Conservation (phyloP, 2,888 invertebrate species). For the Nomada fucata region DNA sequence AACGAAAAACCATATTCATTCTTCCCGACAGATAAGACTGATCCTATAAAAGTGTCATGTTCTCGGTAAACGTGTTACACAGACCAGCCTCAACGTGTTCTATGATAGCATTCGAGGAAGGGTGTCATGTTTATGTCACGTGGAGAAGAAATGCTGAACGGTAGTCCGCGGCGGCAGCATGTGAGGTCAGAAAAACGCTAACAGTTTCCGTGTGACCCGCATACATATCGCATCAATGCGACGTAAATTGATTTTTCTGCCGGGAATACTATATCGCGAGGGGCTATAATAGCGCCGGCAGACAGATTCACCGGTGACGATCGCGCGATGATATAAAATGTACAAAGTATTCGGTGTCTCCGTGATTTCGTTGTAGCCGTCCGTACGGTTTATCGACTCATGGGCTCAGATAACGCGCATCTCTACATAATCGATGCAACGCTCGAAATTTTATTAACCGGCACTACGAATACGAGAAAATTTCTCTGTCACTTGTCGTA, state of each 20-base stretch:
- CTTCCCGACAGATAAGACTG: neutral
- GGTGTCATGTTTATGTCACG: constrained; percentile 64
- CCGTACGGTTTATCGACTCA: constrained; percentile 13
- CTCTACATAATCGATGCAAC: neutral
- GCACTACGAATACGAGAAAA: neutral
- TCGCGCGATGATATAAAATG: constrained; percentile 26
- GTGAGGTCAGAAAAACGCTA: constrained; percentile 61
- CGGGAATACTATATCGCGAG: constrained; percentile 17
- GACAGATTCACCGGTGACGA: neutral
- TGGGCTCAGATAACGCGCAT: constrained; percentile 20
- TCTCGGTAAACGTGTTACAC: neutral
- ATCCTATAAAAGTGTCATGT: neutral
- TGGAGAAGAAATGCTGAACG: constrained; percentile 69
- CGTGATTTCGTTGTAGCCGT: constrained; percentile 5
- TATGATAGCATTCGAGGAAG: constrained; percentile 56
- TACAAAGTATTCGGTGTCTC: neutral
- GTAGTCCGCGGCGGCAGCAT: constrained; percentile 53
- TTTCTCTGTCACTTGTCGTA: neutral
- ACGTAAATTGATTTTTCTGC: constrained; percentile 56
- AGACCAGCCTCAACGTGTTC: constrained; percentile 15
- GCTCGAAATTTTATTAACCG: neutral
- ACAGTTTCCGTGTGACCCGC: constrained; percentile 74
- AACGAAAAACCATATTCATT: neutral
- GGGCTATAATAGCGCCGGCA: neutral
- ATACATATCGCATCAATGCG: constrained; percentile 60